Percentiles rank a stretch among this genome's conserved stretches.
Evolutionary conservation across 30 jellyfish, hydroid and myxozoan genomes (phyloP).

Genomic region (Hydractinia symbiolongicarpus): DNA sequence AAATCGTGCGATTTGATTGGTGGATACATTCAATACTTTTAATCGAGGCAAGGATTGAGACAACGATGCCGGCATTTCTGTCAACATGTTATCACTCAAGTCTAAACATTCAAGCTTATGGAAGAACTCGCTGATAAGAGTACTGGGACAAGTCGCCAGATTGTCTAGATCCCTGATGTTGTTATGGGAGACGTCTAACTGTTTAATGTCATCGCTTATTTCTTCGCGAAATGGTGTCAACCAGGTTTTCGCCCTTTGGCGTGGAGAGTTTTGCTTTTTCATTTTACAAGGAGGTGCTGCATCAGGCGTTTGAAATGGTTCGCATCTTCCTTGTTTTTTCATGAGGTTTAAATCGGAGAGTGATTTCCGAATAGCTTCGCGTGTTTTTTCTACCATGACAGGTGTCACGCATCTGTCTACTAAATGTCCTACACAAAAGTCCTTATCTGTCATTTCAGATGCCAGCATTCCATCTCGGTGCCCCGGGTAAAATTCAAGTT

Average conservation of each 20-base stretch:
- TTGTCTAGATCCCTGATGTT: constrained; percentile 35
- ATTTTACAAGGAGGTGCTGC: not conserved
- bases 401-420: not conserved
- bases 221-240: not conserved
- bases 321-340: not conserved
- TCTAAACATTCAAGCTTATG: constrained; percentile 59
- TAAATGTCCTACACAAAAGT: not conserved
- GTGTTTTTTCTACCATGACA: not conserved
- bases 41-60: constrained; percentile 37
- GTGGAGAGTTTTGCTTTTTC: not conserved
- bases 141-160: constrained; percentile 14
- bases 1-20: constrained; percentile 37
- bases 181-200: constrained; percentile 75
- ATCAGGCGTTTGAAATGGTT: not conserved
- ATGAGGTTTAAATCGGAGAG: not conserved
- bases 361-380: not conserved
- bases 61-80: constrained; percentile 32
- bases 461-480: constrained; percentile 58
- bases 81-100: constrained; percentile 42
- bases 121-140: constrained; percentile 32
- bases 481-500: constrained; percentile 54
- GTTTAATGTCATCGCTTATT: constrained; percentile 21
- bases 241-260: not conserved
- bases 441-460: constrained; percentile 32
- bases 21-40: constrained; percentile 41